Evolutionary conservation across 2,797 vertebrate genomes (phyloP).

Genomic region (Sternarchorhynchus goeldii): DNA sequence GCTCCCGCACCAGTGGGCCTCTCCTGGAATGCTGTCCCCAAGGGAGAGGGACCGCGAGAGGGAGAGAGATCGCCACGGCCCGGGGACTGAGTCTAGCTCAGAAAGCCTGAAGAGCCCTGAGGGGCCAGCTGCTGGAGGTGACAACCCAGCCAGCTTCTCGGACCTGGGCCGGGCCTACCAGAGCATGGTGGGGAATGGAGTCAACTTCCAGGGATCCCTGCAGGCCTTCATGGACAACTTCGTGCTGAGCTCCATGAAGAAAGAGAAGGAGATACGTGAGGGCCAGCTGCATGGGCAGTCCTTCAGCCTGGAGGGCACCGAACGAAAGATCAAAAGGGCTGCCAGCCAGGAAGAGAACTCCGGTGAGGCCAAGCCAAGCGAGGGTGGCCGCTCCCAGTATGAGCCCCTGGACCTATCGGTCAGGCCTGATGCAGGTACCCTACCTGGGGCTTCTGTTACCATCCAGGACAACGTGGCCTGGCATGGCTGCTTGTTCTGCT

Average conservation of each 20-base stretch:
- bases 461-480: constrained; percentile 94
- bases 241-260: constrained; percentile 92
- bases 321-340: constrained; percentile 78
- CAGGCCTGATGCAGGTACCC: constrained; percentile 85
- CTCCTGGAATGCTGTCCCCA: constrained; percentile 82
- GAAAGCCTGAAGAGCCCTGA: constrained; percentile 83
- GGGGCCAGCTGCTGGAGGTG: constrained; percentile 70
- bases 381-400: constrained; percentile 86
- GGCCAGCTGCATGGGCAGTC: constrained; percentile 72
- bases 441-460: constrained; percentile 90
- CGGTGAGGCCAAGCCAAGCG: constrained; percentile 74
- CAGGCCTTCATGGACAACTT: constrained; percentile 99
- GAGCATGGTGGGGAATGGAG: constrained; percentile 90
- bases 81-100: constrained; percentile 72
- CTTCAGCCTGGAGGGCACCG: constrained; percentile 77
- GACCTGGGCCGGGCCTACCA: constrained; percentile 93
- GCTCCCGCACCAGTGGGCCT: constrained; percentile 89
- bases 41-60: constrained; percentile 77
- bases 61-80: constrained; percentile 81
- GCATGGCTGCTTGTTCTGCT: constrained; percentile 96
- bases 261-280: constrained; percentile 87
- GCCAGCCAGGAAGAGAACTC: constrained; percentile 80
- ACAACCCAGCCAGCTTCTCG: constrained; percentile 85
- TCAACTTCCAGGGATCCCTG: constrained; percentile 96
- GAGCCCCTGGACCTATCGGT: constrained; percentile 96